These are phyloP conservation scores for Drosophila erecta DNA, from an alignment of 1,140 invertebrate genomes.

Conservation along the genomic window DNA sequence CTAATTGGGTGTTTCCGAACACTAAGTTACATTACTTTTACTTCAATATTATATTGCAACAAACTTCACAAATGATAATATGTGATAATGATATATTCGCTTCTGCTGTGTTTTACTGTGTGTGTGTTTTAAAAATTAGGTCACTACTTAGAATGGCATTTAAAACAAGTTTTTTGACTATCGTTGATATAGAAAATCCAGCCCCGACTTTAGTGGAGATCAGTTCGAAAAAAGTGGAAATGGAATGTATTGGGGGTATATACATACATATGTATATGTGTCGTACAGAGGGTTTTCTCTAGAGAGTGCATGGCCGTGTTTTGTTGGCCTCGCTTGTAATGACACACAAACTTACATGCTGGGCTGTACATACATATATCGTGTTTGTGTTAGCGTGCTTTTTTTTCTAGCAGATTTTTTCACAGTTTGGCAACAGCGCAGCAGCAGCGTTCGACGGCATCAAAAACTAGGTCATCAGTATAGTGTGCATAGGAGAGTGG, in stretches of 20 bases:
- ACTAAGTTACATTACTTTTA: too few species aligned
- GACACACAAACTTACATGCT: conserved; percentile 25
- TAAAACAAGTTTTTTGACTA: conserved; percentile 9
- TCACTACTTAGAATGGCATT: conserved; percentile 21
- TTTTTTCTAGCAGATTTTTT: conserved; percentile 50
- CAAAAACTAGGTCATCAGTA: conserved; percentile 69
- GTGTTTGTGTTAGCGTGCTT: conserved; percentile 17
- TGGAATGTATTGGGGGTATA: conserved; percentile 2
- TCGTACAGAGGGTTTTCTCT: conserved; percentile 5
- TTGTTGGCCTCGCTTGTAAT: conserved; percentile 39
- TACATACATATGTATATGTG: not conserved
- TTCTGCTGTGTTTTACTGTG: not conserved
- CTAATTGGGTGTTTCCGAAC: too few species aligned
- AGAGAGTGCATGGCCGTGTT: conserved; percentile 28
- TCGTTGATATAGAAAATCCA: not conserved
- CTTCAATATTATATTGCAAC: too few species aligned
- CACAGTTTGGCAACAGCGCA: conserved; percentile 64
- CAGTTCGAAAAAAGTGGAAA: not conserved
- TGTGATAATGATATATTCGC: too few species aligned
- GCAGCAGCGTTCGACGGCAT: conserved; percentile 46
- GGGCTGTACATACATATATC: conserved; percentile 1
- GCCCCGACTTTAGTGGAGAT: not conserved
- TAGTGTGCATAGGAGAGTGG: conserved; percentile 42
- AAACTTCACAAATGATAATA: too few species aligned
- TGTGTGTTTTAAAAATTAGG: not conserved